Evolutionary conservation across 2,113 vertebrate genomes (phyloP), one percentile per base, ranked within the genome.

Genomic region (Bujurquina vittata): DNA sequence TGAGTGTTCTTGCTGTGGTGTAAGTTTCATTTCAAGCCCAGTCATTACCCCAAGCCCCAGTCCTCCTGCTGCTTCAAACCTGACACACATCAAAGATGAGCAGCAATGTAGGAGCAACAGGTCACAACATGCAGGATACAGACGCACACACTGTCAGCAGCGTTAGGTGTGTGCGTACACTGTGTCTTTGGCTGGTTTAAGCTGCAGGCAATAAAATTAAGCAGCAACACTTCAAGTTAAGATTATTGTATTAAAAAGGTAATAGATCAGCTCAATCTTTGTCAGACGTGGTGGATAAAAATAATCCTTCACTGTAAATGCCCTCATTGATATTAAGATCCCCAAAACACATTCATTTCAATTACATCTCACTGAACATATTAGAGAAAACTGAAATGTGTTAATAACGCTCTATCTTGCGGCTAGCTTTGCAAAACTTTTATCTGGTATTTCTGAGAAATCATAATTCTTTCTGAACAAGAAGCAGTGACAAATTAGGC

Each of bases 21-120:
- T 94, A 76, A 79, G 77, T 94, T 94, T 87, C 92, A 75, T 82
- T 83, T 77, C 31, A 58, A 86, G 88, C 61, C 84, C 69, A 40
- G 86, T 85, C 82, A 92, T 94, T 89, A 89, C 63, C 31, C 57
- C 1, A 2, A 86, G 79, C 72, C 80, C 78, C 6, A 11, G 35
- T 31, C 33, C 73, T 82, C 55, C 74, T 79, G 85, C 73, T 75
- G 63, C 29, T 77, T 67, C 37, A 74, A 37, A 52, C 40, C 40
- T 82, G 80, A 62, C 84, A 59, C 76, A 86, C 84, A 88, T 94
- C 86, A 91, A 90, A 94, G 87, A 89, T 84, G 37, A 5, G 23
- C 75, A 54, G 75, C 90, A 84, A 84, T n/a, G 46, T 56, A 56
- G 72, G 55, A n/a, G 37, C 11, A 7, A 62, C 93, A 1, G 85